Evolutionary conservation across 2,888 invertebrate species (phyloP).

Genomic region (Hecatera dysodea): DNA sequence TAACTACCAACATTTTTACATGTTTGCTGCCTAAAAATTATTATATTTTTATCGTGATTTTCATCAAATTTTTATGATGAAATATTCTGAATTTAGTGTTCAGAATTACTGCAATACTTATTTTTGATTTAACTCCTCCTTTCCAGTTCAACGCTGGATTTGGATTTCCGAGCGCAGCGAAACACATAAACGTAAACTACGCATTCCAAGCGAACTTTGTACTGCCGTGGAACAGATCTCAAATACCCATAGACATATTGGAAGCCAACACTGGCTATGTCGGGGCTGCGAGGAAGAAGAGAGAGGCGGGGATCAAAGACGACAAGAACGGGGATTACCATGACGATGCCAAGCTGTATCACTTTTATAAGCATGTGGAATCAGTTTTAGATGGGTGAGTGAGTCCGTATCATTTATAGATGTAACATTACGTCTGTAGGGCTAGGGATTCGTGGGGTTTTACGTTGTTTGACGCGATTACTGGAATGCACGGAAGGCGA

Average conservation of each 20-base stretch:
- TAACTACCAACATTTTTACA: no score
- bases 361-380: slow-evolving; percentile 85
- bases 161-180: slow-evolving; percentile 81
- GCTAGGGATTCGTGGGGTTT: no score
- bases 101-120: no score
- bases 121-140: neutral
- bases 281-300: slow-evolving; percentile 76
- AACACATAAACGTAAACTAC: slow-evolving; percentile 83
- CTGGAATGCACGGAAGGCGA: no score
- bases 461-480: no score
- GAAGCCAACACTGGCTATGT: slow-evolving; percentile 79
- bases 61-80: no score
- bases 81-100: no score
- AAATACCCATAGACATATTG: slow-evolving; percentile 84
- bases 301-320: slow-evolving; percentile 65
- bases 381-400: slow-evolving; percentile 79
- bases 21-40: no score
- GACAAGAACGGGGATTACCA: slow-evolving; percentile 70
- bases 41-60: no score
- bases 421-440: neutral
- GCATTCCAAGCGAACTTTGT: slow-evolving; percentile 88
- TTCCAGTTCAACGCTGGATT: slow-evolving; percentile 86
- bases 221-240: slow-evolving; percentile 85
- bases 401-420: neutral
- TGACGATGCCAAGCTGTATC: slow-evolving; percentile 81